Evolutionary conservation across 2,888 invertebrate genomes (phyloP), one percentile per base, ranked within the genome.

Genomic region (Operophtera brumata): DNA sequence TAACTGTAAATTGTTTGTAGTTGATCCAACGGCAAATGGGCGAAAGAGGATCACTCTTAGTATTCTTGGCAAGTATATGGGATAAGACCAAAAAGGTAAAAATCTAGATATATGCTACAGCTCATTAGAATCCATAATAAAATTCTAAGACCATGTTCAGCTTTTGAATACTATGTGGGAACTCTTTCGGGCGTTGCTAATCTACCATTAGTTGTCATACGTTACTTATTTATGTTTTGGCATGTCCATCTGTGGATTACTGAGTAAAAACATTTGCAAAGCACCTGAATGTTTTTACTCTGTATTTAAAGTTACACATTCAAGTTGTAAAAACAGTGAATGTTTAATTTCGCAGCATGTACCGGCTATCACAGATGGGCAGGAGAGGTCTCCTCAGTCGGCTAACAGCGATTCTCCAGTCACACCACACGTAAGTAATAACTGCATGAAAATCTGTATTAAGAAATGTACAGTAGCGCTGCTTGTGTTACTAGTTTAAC

Each of bases 31-130:
- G 76, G 57, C 80, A 86, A 85, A 85, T 88, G 87, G 87, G 86
- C 78, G 89, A 89, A 84, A 89, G 87, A 80, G 89, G 89, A 80
- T 89, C 90, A 75, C 74, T 83, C 61, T 82, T 90, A 78, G 85
- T 85, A 78, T 84, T 82, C 75, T 82, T 88, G 82, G 79, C 82
- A 76, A 86, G 80, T 80, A 73, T 86, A 63, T 80, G 81, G 86
- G 85, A 87, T 63, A 61, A 72, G 47, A 78, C 77, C 62, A 70
- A 75, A 58, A 77, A 88, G 87, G 88, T 89, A 87, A 86, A 67
- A 68, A 45, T 64, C 41, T 48, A 54, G 60, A 37, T 42, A 26
- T 47, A 50, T 62, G 61, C 59, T 53, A 58, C 50, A 25, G 53
- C 12, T 61, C 71, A 73, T 71, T 75, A 80, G 80, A 79, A 40